Base-by-base conservation (phyloP, 2,888 invertebrate genomes). In the Archips crataeganus region DNA sequence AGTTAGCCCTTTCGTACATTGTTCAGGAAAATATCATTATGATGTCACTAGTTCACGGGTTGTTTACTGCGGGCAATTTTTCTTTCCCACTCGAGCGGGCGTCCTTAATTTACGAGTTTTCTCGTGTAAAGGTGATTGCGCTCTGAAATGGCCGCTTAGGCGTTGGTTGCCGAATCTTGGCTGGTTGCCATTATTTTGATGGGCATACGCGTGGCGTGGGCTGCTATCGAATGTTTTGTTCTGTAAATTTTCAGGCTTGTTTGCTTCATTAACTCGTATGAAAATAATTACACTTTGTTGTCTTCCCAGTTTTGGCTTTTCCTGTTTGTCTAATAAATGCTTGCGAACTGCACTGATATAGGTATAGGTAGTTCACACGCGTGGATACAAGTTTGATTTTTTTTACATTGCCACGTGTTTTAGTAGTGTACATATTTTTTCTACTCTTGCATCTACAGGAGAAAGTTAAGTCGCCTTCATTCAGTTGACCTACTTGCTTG, bases 171-270 rank as follows among this genome's bases (percentile, higher is more conserved):
- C 81, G 81, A 88, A 84, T 87, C 77, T 93, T 94, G 94, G 94
- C 94, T 76, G 76, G 39, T 66, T 81, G 92, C 94, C 94, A 94
- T 90, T 94, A 93, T 94, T 94, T 93, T 94, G 93, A 91, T 93
- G 90, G 83, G 87, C 85, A 83, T 82, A 84, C 86, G 83, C 82
- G 82, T 79, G 79, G 87, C 87, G 90, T 89, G 89, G 89, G 89
- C 79, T 79, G 85, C 82, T 84, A 84, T 85, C 82, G 83, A 88
- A 89, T 90, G 89, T 90, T 90, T 89, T 90, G 87, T 86, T 89
- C 83, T 80, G 77, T 78, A 79, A 49, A 74, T 68, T 78, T 76
- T 75, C 74, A 76, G 74, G 76, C 74, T 63, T 71, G 69, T 64
- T 60, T 72, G 57, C 47, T 62, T 67, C 32, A 57, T 67, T 57